phyloP scores from a whole-genome alignment of 1,140 invertebrate species.

The Aphidius gifuensis region DNA sequence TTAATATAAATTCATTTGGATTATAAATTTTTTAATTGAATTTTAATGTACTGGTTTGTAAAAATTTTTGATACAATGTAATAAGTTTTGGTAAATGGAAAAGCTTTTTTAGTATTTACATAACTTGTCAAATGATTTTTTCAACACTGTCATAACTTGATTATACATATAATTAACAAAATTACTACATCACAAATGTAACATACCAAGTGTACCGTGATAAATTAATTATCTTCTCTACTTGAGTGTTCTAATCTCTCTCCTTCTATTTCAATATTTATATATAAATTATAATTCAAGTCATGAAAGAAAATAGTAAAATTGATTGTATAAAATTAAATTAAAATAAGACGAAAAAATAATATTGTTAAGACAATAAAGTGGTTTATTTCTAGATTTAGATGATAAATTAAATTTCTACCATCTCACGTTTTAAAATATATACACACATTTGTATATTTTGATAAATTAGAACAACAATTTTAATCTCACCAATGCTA shows the following conservation, averaged over 20 bases:
- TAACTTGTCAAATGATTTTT: conserved; percentile 2
- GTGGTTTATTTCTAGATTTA: neutral
- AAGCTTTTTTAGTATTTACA: neutral
- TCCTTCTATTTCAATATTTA: neutral
- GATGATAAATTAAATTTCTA: neutral
- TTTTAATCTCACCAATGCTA: conserved; percentile 12
- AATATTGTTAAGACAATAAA: conserved; percentile 3
- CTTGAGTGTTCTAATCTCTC: neutral
- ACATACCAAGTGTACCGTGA: neutral
- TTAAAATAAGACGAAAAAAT: conserved; percentile 6
- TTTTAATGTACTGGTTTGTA: too few relatives aligned
- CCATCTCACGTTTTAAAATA: neutral
- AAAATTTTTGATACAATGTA: too few relatives aligned
- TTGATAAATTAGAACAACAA: neutral
- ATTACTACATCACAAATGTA: neutral
- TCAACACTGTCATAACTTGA: neutral
- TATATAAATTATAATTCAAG: too few relatives aligned
- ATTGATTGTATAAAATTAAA: neutral
- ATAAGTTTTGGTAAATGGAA: too few relatives aligned
- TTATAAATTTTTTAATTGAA: too few relatives aligned
- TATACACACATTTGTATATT: too few relatives aligned
- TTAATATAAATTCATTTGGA: too few relatives aligned
- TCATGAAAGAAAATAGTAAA: neutral
- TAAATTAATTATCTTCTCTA: conserved; percentile 14
- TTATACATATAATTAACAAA: neutral